phyloP scores from a whole-genome alignment of 1,140 invertebrate species.

The Frieseomelitta varia region DNA sequence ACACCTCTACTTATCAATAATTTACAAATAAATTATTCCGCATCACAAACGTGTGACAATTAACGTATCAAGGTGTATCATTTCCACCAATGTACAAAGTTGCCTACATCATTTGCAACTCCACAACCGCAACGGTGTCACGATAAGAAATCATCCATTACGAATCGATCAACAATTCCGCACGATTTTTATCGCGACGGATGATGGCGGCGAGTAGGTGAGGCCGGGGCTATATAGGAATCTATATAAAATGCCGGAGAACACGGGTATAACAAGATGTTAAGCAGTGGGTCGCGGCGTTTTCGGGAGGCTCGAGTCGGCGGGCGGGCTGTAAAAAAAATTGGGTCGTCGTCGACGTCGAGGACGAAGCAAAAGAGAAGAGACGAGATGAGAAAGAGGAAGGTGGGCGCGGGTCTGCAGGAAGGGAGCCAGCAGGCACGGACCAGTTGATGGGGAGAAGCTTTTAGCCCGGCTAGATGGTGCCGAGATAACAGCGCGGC shows the following conservation, averaged over 20 bases:
- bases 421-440: slow-evolving; percentile 58
- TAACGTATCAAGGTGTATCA: no score
- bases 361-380: slow-evolving; percentile 15
- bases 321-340: slow-evolving; percentile 74
- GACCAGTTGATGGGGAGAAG: slow-evolving; percentile 81
- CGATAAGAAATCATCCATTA: no score
- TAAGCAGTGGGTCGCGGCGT: slow-evolving; percentile 67
- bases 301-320: slow-evolving; percentile 62
- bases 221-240: no score
- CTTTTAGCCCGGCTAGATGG: slow-evolving; percentile 82
- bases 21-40: no score
- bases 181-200: no score
- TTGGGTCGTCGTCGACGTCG: slow-evolving; percentile 58
- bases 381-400: slow-evolving; percentile 20
- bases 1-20: no score
- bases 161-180: no score
- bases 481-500: slow-evolving; percentile 81
- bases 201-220: no score
- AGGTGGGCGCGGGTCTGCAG: slow-evolving; percentile 38
- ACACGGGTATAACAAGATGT: slow-evolving; percentile 68
- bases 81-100: no score
- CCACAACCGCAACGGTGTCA: no score
- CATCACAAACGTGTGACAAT: no score
- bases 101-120: no score
- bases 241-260: slow-evolving; percentile 49